Evolutionary conservation across 2,113 vertebrate genomes (phyloP).

Genomic region (Sphyrna mokarran): DNA sequence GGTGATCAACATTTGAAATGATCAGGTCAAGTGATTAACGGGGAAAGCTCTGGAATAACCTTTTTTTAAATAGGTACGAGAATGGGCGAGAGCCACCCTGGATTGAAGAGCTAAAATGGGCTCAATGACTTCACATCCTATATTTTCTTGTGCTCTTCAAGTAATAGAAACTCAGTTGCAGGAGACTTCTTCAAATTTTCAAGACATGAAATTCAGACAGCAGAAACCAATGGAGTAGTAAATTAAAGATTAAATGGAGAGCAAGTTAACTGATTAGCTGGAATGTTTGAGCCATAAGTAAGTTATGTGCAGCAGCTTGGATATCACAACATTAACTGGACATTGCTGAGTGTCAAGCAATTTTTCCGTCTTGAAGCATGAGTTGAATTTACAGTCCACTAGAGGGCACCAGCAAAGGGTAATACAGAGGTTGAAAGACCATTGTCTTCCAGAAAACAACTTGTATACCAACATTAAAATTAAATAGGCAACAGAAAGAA

Average conservation of each 20-base stretch:
- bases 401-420: background rate
- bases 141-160: background rate
- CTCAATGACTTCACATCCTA: background rate
- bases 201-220: background rate
- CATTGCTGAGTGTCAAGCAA: background rate
- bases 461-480: background rate
- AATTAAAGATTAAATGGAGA: background rate
- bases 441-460: background rate
- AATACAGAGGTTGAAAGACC: background rate
- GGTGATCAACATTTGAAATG: background rate
- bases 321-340: background rate
- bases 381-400: background rate
- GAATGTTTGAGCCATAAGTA: too few species aligned
- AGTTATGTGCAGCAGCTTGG: background rate
- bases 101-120: background rate
- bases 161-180: background rate
- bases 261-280: background rate
- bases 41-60: background rate
- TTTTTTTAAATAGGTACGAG: background rate
- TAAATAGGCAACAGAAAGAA: background rate
- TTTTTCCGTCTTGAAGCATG: background rate
- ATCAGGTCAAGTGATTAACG: background rate
- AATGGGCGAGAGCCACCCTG: background rate
- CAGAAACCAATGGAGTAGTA: background rate
- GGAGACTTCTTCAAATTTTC: background rate